Percentiles rank a stretch among this genome's conserved stretches.
These are phyloP conservation scores for Xestia sexstrigata DNA, from an alignment of 2,888 invertebrate genomes.

Conservation along the genomic window DNA sequence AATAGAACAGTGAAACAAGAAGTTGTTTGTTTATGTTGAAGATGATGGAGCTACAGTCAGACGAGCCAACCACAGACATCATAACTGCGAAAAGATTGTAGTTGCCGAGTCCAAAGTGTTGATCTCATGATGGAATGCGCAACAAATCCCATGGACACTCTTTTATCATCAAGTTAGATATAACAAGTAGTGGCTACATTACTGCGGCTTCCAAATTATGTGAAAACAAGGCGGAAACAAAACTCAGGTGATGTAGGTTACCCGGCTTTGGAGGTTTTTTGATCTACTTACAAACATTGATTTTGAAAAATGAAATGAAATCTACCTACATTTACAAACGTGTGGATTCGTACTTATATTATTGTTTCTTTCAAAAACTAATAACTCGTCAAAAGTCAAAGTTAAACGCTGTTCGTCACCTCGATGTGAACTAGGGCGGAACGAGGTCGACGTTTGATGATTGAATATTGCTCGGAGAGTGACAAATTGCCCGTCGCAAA, in stretches of 20 bases:
- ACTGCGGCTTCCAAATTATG: background rate
- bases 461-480: constrained; percentile 49
- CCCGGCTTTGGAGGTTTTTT: background rate
- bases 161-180: background rate
- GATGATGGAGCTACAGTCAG: too few relatives aligned
- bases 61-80: background rate
- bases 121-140: background rate
- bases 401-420: constrained; percentile 21
- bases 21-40: too few relatives aligned
- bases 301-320: background rate
- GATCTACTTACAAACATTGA: background rate
- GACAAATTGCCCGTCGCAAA: constrained; percentile 41
- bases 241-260: background rate
- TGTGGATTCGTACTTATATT: background rate
- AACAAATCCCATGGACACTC: background rate
- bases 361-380: background rate
- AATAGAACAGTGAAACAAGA: background rate
- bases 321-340: background rate
- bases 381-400: constrained; percentile 13
- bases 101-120: background rate
- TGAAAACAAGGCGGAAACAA: background rate
- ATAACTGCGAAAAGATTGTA: background rate
- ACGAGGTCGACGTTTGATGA: constrained; percentile 51
- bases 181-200: background rate
- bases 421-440: constrained; percentile 40